These are phyloP conservation scores for Pseudorectes ferrugineus DNA, from an alignment of 2,113 vertebrate genomes.

Conservation along the genomic window DNA sequence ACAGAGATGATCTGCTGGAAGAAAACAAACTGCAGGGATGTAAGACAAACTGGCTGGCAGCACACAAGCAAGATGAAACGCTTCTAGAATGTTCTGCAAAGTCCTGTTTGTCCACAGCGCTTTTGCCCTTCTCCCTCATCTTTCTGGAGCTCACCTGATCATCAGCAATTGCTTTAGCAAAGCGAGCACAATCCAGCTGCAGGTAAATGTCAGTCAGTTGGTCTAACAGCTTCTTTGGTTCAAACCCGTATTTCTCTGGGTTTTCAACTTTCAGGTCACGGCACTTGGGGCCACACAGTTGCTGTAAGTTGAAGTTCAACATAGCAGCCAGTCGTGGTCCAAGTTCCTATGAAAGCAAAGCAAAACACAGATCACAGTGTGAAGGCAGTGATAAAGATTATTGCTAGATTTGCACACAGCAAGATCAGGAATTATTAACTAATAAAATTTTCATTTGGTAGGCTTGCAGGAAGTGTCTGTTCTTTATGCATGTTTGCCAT, in stretches of 20 bases:
- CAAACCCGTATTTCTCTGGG: slow-evolving; percentile 98
- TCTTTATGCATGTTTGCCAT: not conserved
- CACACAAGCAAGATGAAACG: not conserved
- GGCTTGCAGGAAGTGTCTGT: not conserved
- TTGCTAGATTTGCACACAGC: not conserved
- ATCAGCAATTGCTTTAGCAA: slow-evolving; percentile 96
- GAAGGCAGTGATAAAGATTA: not conserved
- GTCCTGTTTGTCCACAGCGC: not conserved
- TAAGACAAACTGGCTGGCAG: not conserved
- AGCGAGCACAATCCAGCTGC: slow-evolving; percentile 94
- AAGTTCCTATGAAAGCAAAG: slow-evolving; percentile 79
- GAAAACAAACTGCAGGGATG: not conserved
- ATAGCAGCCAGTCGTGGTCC: slow-evolving; percentile 95
- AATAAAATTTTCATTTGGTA: not conserved
- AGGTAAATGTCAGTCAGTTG: slow-evolving; percentile 98
- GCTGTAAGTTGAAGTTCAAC: slow-evolving; percentile 98
- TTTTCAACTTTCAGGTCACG: slow-evolving; percentile 98
- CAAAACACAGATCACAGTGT: not conserved
- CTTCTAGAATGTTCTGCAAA: not conserved
- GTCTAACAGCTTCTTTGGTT: slow-evolving; percentile 98
- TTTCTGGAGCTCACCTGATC: slow-evolving; percentile 84
- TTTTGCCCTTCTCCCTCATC: not conserved
- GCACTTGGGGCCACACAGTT: slow-evolving; percentile 96
- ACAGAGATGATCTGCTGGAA: not conserved
- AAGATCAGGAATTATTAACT: not conserved